Conservation (phyloP, 2,888 invertebrate genomes). For the Callimorpha dominula region DNA sequence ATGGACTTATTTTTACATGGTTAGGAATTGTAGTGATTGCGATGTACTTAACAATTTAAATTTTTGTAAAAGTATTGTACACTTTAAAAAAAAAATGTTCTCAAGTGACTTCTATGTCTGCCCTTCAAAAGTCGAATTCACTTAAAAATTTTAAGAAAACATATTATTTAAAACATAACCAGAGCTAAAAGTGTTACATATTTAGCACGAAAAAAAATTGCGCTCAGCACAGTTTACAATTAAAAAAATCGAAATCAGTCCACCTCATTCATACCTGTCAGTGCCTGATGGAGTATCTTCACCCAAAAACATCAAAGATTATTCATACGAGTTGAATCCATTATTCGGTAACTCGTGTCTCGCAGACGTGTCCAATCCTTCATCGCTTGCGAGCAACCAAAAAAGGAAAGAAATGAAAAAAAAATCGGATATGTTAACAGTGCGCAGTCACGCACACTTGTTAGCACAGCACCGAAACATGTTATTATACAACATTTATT, state of each 20-base stretch:
- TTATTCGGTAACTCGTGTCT: conserved; percentile 66
- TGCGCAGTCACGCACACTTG: conserved; percentile 82
- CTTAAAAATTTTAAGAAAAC: too few relatives aligned
- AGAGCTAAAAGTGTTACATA: too few relatives aligned
- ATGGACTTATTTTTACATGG: too few relatives aligned
- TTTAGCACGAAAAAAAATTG: not conserved
- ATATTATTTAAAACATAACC: too few relatives aligned
- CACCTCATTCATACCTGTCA: conserved; percentile 52
- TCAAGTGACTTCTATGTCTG: too few relatives aligned
- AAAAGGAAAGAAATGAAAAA: conserved; percentile 54
- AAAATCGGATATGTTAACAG: conserved; percentile 77
- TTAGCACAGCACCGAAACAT: conserved; percentile 73
- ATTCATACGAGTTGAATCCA: conserved; percentile 64
- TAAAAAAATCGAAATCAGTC: conserved; percentile 48
- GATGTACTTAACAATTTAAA: too few relatives aligned
- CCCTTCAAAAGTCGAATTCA: too few relatives aligned
- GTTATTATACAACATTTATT: conserved; percentile 83
- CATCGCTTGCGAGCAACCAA: conserved; percentile 63
- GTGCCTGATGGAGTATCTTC: conserved; percentile 53
- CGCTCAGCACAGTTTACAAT: conserved; percentile 24
- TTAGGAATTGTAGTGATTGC: too few relatives aligned
- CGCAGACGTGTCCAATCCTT: conserved; percentile 69
- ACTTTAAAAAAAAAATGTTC: too few relatives aligned
- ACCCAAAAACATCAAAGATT: conserved; percentile 55
- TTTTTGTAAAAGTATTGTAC: too few relatives aligned